These are phyloP conservation scores for Drosophila imparisetae DNA, from an alignment of 2,888 invertebrate genomes.

Conservation along the genomic window DNA sequence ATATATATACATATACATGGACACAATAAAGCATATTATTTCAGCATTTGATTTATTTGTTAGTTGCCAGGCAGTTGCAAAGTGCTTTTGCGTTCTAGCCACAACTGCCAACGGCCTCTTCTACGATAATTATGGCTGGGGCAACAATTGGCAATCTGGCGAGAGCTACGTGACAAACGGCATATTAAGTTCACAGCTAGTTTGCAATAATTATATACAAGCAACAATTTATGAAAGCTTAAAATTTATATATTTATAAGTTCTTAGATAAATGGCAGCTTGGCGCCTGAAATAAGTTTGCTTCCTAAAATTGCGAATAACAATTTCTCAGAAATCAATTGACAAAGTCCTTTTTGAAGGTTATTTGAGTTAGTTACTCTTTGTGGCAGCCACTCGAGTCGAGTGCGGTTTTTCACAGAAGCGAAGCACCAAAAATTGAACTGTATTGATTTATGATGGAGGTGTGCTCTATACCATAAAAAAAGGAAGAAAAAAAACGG, in stretches of 20 bases:
- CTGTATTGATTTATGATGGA: constrained; percentile 76
- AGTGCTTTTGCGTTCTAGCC: constrained; percentile 44
- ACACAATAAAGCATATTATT: constrained; percentile 66
- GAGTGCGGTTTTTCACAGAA: constrained; percentile 31
- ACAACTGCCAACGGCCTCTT: constrained; percentile 29
- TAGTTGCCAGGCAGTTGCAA: constrained; percentile 42
- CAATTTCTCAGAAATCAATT: neutral
- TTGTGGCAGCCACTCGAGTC: constrained; percentile 46
- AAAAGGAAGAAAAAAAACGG: neutral
- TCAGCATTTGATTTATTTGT: constrained; percentile 61
- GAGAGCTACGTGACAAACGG: constrained; percentile 54
- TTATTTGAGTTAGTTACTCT: constrained; percentile 63
- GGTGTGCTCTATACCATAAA: constrained; percentile 35
- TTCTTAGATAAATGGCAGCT: neutral
- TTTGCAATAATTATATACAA: neutral
- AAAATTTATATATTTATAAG: neutral
- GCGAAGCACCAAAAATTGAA: constrained; percentile 64
- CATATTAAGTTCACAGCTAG: constrained; percentile 16
- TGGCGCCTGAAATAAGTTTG: neutral
- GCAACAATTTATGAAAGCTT: neutral
- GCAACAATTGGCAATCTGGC: constrained; percentile 21
- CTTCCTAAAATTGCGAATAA: neutral
- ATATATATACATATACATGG: neutral
- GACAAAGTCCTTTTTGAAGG: constrained; percentile 17
- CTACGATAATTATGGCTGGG: constrained; percentile 22